Percentiles rank a stretch among this genome's conserved stretches.
Conservation (phyloP, 2,113 vertebrate genomes). For the Mystacornis crossleyi region DNA sequence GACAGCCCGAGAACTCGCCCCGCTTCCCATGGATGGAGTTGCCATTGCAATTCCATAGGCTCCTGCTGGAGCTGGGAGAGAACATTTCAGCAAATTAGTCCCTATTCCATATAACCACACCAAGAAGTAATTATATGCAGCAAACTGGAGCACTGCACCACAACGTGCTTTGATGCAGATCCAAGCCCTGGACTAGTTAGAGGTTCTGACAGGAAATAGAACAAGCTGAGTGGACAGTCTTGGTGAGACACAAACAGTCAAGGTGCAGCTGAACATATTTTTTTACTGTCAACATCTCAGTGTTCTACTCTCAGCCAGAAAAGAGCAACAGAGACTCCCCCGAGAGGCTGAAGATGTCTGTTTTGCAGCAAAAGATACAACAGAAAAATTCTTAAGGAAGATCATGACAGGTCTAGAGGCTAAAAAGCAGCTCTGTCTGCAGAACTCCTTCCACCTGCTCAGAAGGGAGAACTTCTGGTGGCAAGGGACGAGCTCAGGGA, state of each 20-base stretch:
- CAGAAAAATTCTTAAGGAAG: neutral
- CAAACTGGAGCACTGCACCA: neutral
- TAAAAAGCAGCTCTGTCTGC: neutral
- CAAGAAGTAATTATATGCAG: neutral
- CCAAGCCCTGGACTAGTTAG: neutral
- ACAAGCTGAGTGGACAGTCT: neutral
- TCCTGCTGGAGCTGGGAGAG: constrained; percentile 82
- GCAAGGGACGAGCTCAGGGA: neutral
- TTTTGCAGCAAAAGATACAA: neutral
- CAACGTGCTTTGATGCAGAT: neutral
- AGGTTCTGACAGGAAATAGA: neutral
- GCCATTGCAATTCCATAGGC: constrained; percentile 70
- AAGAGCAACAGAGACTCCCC: neutral
- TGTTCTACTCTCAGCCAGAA: neutral
- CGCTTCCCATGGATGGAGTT: constrained; percentile 65
- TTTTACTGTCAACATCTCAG: neutral
- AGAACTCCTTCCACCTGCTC: neutral
- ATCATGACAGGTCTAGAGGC: neutral
- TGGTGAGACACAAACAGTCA: neutral
- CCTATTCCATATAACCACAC: neutral
- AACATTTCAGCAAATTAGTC: neutral
- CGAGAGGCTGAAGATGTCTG: neutral
- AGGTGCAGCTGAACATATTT: neutral
- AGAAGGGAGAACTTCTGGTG: neutral
- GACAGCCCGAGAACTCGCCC: constrained; percentile 82